phyloP scores from a whole-genome alignment of 2,888 invertebrate species.

The Exephanes ischioxanthus region DNA sequence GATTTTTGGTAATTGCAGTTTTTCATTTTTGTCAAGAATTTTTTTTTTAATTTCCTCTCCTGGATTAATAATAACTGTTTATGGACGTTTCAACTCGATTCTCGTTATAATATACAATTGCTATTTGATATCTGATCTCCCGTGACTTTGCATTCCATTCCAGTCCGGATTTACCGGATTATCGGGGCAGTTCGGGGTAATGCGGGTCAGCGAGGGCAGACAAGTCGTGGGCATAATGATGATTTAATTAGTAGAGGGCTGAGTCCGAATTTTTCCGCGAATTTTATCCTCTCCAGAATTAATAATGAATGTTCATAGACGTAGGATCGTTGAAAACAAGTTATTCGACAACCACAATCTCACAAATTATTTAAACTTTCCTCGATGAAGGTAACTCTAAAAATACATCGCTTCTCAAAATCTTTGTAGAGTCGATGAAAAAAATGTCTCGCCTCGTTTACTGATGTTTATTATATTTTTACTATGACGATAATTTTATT shows the following conservation, averaged over 20 bases:
- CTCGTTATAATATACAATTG: conserved; percentile 58
- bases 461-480: neutral
- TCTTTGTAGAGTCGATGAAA: neutral
- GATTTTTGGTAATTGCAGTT: too few species aligned
- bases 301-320: too few species aligned
- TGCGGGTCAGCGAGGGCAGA: too few species aligned
- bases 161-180: conserved; percentile 48
- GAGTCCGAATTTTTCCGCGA: neutral
- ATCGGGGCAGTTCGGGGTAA: conserved; percentile 15
- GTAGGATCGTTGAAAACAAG: neutral
- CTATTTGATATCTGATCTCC: conserved; percentile 57
- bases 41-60: neutral
- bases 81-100: conserved; percentile 16
- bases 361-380: too few species aligned
- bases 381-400: too few species aligned
- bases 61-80: neutral
- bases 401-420: too few species aligned
- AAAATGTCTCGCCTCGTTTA: neutral
- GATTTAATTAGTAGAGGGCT: neutral
- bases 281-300: neutral
- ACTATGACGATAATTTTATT: neutral
- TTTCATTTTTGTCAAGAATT: neutral
- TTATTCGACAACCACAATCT: too few species aligned
- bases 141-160: conserved; percentile 58
- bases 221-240: neutral